Percentiles rank a stretch among this genome's conserved stretches.
Evolutionary conservation across 2,888 invertebrate genomes (phyloP).

Genomic region (Drosophila ezoana): DNA sequence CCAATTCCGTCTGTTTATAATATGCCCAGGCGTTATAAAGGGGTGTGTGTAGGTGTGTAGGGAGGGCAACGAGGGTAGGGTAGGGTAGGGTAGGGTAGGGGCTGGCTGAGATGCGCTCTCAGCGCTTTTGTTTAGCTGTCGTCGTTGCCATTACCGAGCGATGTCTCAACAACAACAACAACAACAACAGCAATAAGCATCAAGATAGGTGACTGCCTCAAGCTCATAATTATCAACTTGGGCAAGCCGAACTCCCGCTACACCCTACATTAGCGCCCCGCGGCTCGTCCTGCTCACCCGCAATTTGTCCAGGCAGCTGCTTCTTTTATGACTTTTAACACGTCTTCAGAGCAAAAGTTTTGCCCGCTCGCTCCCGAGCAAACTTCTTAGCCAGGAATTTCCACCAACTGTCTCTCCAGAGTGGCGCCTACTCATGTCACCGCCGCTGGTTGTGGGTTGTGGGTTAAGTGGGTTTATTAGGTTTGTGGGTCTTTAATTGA

Average conservation of each 20-base stretch:
- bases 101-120: conserved; percentile 54
- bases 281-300: not conserved
- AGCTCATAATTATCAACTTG: conserved; percentile 72
- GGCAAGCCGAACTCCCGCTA: conserved; percentile 19
- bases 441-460: conserved; percentile 58
- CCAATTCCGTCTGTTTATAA: conserved; percentile 51
- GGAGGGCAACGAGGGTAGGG: not conserved
- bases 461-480: conserved; percentile 74
- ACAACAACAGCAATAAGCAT: conserved; percentile 47
- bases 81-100: not conserved
- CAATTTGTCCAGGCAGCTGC: conserved; percentile 29
- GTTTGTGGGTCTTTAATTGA: conserved; percentile 75
- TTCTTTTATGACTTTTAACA: conserved; percentile 72
- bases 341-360: conserved; percentile 63
- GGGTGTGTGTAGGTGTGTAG: not conserved
- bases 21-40: conserved; percentile 23
- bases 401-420: not conserved
- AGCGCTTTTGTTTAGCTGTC: conserved; percentile 75
- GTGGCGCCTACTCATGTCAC: conserved; percentile 8
- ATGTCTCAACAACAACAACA: conserved; percentile 49
- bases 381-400: not conserved
- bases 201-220: conserved; percentile 62
- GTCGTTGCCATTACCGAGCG: conserved; percentile 58
- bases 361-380: not conserved
- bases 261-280: not conserved